A percentile compares a stretch with the other conserved stretches of the same genome.
Evolutionary conservation across 1,140 invertebrate species (phyloP).

Genomic region (Drosophila lini): DNA sequence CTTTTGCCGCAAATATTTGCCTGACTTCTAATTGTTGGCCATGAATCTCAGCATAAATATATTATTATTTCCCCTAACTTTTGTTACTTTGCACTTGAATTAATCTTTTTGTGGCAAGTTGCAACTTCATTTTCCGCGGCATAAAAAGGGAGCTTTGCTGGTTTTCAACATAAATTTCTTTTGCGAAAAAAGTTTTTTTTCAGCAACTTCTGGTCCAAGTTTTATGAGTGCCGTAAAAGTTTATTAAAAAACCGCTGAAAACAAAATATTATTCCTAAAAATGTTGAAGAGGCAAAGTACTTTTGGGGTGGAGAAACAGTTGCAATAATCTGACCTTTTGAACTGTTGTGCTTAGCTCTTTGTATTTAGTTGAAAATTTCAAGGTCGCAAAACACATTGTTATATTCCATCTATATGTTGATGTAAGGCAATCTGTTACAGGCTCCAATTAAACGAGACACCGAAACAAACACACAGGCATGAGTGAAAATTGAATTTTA

Average conservation of each 20-base stretch:
- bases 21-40: conserved; percentile 22
- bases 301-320: background rate
- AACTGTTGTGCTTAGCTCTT: conserved; percentile 1
- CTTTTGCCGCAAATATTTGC: conserved; percentile 31
- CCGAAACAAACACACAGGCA: conserved; percentile 18
- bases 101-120: conserved; percentile 63
- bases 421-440: conserved; percentile 60
- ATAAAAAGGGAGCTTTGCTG: conserved; percentile 26
- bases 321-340: conserved; percentile 36
- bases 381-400: conserved; percentile 25
- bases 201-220: conserved; percentile 64
- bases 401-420: conserved; percentile 17
- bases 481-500: conserved; percentile 65
- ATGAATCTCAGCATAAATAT: conserved; percentile 17
- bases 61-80: conserved; percentile 14
- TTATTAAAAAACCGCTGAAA: conserved; percentile 65
- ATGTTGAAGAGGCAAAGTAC: conserved; percentile 27
- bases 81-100: conserved; percentile 55
- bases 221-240: conserved; percentile 75
- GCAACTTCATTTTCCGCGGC: conserved; percentile 40
- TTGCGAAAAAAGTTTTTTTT: conserved; percentile 40
- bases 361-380: conserved; percentile 37
- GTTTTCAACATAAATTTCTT: conserved; percentile 69
- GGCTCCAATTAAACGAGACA: conserved; percentile 49
- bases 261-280: conserved; percentile 75